A percentile compares a stretch with the other conserved stretches of the same genome.
Evolutionary conservation across 2,113 vertebrate species (phyloP).

Genomic region (Ptyas mucosa): DNA sequence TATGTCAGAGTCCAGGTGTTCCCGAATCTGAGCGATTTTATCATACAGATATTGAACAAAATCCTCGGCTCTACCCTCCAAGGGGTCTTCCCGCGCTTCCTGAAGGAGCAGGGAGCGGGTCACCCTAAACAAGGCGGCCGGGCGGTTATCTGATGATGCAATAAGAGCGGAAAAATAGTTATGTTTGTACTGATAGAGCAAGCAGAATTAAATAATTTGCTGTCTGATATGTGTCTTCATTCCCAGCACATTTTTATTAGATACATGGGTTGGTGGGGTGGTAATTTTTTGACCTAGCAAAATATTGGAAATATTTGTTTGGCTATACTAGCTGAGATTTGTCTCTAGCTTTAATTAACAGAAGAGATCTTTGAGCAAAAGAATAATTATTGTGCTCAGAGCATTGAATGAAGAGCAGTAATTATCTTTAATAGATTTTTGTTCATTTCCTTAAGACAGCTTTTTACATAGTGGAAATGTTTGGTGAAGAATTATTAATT

Average conservation of each 20-base stretch:
- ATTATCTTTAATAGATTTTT: background rate
- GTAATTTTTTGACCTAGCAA: background rate
- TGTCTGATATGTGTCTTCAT: background rate
- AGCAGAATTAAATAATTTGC: background rate
- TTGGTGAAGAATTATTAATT: background rate
- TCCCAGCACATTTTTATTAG: background rate
- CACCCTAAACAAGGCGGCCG: too few species aligned
- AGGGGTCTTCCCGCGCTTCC: too few species aligned
- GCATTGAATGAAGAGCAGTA: background rate
- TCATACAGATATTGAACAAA: too few species aligned
- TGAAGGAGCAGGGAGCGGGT: too few species aligned
- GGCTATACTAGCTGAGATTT: constrained; percentile 15
- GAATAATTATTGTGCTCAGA: background rate
- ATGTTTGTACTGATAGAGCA: background rate
- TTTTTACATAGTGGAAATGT: background rate
- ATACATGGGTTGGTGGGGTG: constrained; percentile 14
- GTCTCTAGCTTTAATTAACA: background rate
- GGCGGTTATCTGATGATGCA: too few species aligned
- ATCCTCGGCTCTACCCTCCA: too few species aligned
- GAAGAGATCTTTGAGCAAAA: background rate
- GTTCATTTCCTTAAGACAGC: background rate
- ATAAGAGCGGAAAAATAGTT: too few species aligned
- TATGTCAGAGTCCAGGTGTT: too few species aligned
- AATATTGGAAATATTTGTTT: background rate
- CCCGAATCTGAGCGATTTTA: too few species aligned